Evolutionary conservation across 2,888 invertebrate species (phyloP).

Genomic region (Athalia circularis): DNA sequence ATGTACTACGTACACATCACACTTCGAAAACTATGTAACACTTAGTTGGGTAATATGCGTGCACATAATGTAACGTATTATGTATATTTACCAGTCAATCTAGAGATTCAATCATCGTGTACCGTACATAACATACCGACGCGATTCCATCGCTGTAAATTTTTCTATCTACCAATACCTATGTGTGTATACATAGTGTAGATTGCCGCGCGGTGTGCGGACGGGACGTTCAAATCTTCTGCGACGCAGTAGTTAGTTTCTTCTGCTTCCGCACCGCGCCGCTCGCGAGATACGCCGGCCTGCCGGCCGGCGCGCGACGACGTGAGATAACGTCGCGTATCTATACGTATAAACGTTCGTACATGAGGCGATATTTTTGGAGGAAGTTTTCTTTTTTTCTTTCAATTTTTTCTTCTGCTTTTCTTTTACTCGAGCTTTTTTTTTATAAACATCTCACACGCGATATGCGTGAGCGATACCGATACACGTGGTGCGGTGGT

Average conservation of each 20-base stretch:
- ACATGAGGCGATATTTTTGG: slow-evolving; percentile 20
- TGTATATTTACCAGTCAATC: not conserved
- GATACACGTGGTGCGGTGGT: slow-evolving; percentile 18
- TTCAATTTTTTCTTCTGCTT: not conserved
- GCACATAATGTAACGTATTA: no score
- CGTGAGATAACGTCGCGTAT: not conserved
- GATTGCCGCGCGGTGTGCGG: not conserved
- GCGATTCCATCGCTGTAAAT: not conserved
- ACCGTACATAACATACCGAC: not conserved
- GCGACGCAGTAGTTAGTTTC: not conserved
- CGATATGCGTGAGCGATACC: not conserved
- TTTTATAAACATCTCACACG: slow-evolving; percentile 1
- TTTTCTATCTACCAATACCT: not conserved
- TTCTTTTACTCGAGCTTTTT: not conserved
- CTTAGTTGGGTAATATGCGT: no score
- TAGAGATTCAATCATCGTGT: not conserved
- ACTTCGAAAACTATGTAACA: no score
- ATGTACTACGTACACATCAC: no score
- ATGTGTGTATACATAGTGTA: not conserved
- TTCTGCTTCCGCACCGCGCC: no score
- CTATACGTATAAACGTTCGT: not conserved
- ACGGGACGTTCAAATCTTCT: not conserved
- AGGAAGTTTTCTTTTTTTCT: not conserved
- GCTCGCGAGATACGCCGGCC: not conserved
- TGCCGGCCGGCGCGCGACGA: not conserved